Evolutionary conservation across 2,797 vertebrate genomes (phyloP).

Genomic region (Cryptoprocta ferox): DNA sequence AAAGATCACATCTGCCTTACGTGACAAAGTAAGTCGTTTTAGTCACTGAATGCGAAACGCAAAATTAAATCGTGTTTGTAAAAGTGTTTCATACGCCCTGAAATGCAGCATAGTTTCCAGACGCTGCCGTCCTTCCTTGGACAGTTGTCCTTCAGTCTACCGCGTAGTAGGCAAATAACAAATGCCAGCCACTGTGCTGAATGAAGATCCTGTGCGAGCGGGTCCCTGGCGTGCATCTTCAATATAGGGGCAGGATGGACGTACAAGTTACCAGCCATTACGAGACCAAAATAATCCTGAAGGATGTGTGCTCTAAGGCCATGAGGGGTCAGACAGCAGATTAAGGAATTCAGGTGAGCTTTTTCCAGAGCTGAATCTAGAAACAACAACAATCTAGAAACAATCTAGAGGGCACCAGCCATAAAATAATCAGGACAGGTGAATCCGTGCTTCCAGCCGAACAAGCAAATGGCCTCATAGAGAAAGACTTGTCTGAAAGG

Average conservation of each 20-base stretch:
- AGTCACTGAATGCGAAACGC: not conserved
- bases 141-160: accelerated
- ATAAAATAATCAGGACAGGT: no score
- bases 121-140: accelerated
- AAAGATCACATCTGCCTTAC: not conserved
- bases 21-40: not conserved
- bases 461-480: not conserved
- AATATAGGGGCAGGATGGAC: accelerated
- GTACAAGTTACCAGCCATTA: accelerated
- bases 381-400: not conserved
- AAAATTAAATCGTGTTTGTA: no score
- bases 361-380: not conserved
- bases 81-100: not conserved
- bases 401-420: not conserved
- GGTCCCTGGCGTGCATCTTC: accelerated
- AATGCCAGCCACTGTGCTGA: accelerated
- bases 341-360: not conserved
- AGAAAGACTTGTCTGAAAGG: not conserved
- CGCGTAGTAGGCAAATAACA: accelerated
- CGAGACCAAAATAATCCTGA: not conserved
- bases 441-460: not conserved
- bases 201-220: accelerated
- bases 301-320: accelerated
- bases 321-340: accelerated
- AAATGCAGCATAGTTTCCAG: not conserved